Evolutionary conservation across 30 jellyfish, hydroid and myxozoan genomes (phyloP), one percentile per base, ranked within the genome.

Genomic region (Mastigias papua): DNA sequence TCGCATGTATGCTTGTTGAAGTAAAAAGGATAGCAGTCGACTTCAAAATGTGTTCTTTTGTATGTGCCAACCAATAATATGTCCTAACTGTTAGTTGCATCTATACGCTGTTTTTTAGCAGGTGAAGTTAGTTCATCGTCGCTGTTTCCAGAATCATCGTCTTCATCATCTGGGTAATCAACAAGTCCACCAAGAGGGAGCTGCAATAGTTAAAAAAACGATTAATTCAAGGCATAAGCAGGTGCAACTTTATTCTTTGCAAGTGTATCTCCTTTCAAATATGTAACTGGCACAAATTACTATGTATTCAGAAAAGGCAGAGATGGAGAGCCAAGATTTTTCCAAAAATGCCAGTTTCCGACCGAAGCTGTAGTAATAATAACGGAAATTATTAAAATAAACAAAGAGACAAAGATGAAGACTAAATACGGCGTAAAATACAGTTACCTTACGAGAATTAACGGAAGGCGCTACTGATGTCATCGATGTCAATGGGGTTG

Each of bases 141-240:
- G 68, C 92, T 91, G 86, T 81, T 81, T 63, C 90, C 89, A 32
- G 88, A 75, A 46, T 78, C 96, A 26, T 95, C 97, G 2, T 95
- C 99, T 17, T 95, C 98, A 69, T 93, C 98, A 58, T 90, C 98
- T n/a, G 99, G 99, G 64, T 95, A 95, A 77, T 95, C 99, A 25
- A 95, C 99, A 13, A 95, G 91, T 37, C 99, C 93, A 10, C 93
- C 96, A 67, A 88, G 82, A 7, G 90, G 96, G 29, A 95, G 90
- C 98, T 93, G 76, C 26, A 73, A 88, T 16, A 22, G 25, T 3
- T 2, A 19, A 57, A 57, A 57, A 22, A 22, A 4, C 29, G n/a
- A n/a, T n/a, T n/a, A n/a, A n/a, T n/a, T n/a, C n/a, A n/a, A n/a
- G n/a, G n/a, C n/a, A n/a, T n/a, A n/a, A n/a, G n/a, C n/a, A n/a